Evolutionary conservation across 1,140 invertebrate species (phyloP).

Genomic region (roundworm (Caenorhabditis elegans)): WBcel235 BX284606.5:8945501-8946000

Average conservation of each 20-base stretch:
- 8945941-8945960: too few species aligned
- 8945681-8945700: background rate
- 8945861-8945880: too few species aligned
- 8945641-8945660: background rate
- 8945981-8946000: too few species aligned
- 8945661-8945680: constrained; percentile 8
- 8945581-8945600: background rate
- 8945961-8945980: background rate
- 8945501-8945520: background rate
- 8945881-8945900: too few species aligned
- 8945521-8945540: background rate
- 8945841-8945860: too few species aligned
- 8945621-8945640: background rate
- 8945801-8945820: background rate
- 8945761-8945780: background rate
- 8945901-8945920: too few species aligned
- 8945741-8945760: background rate
- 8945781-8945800: background rate
- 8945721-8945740: background rate
- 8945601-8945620: background rate
- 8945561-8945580: constrained; percentile 3
- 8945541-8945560: background rate
- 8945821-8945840: background rate
- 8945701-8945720: background rate
- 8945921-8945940: too few species aligned